These are phyloP conservation scores for Rhopilema esculentum DNA, from an alignment of 30 jellyfish, hydroid and myxozoan species.

Conservation along the genomic window DNA sequence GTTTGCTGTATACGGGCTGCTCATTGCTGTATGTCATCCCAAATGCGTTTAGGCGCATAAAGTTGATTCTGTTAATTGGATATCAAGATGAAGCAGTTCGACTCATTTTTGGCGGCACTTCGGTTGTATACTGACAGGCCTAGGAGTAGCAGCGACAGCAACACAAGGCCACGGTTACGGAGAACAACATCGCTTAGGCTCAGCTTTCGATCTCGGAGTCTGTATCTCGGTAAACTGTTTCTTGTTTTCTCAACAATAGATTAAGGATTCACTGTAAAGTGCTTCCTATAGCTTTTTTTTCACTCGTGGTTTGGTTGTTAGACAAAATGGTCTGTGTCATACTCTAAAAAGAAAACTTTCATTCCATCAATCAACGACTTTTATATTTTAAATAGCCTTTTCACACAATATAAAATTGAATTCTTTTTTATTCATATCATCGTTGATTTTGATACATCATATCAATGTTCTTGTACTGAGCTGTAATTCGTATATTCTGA, in stretches of 20 bases:
- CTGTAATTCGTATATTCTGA: too few relatives aligned
- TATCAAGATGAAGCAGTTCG: conserved; percentile 32
- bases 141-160: not conserved
- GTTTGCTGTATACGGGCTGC: not conserved
- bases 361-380: too few relatives aligned
- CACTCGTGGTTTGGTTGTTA: too few relatives aligned
- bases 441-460: too few relatives aligned
- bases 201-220: conserved; percentile 40
- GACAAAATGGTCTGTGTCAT: too few relatives aligned
- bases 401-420: too few relatives aligned
- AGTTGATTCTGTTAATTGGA: not conserved
- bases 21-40: not conserved
- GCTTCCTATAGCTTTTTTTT: too few relatives aligned
- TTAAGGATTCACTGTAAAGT: not conserved
- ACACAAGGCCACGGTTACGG: conserved; percentile 6
- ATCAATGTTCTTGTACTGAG: too few relatives aligned
- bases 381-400: too few relatives aligned
- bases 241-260: not conserved
- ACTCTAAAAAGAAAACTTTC: too few relatives aligned
- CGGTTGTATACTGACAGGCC: conserved; percentile 20
- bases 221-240: conserved; percentile 27
- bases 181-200: conserved; percentile 31
- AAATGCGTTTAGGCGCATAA: not conserved
- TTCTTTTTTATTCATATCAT: too few relatives aligned
- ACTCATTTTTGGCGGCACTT: conserved; percentile 23